phyloP scores from a whole-genome alignment of 2,113 vertebrate genomes.

The Candoia aspera region DNA sequence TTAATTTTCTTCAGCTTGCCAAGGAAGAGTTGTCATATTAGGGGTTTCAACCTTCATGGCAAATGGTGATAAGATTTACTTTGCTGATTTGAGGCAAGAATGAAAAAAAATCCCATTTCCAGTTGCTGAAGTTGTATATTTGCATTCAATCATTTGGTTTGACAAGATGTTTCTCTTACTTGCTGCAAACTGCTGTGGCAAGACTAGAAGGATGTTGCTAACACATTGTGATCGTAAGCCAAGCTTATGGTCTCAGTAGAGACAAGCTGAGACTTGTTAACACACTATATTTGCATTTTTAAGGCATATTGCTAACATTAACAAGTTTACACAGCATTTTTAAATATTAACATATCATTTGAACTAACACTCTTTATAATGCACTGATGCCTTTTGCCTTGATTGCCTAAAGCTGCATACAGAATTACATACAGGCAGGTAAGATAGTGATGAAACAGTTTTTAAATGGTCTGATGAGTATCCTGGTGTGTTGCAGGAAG shows the following conservation, averaged over 20 bases:
- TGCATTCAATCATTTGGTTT: neutral
- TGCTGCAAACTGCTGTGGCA: neutral
- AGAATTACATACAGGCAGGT: neutral
- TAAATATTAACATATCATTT: slow-evolving; percentile 4
- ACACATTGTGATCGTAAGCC: neutral
- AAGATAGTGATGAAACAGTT: neutral
- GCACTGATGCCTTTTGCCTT: neutral
- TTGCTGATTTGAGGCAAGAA: slow-evolving; percentile 3
- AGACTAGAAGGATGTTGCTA: neutral
- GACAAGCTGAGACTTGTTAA: neutral
- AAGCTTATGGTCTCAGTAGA: neutral
- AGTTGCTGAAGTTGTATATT: neutral
- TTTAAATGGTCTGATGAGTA: neutral
- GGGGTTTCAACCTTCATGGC: slow-evolving; percentile 50
- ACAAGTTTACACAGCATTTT: neutral
- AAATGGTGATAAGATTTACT: slow-evolving; percentile 40
- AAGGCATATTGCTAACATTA: neutral
- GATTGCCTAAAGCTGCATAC: neutral
- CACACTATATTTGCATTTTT: neutral
- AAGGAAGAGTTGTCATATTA: slow-evolving; percentile 42
- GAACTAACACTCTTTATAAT: neutral
- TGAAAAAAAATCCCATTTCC: neutral
- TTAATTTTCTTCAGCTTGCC: slow-evolving; percentile 35
- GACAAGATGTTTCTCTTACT: slow-evolving; percentile 20
- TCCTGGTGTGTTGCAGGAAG: neutral